These are phyloP conservation scores for Trachemys scripta DNA, from an alignment of 2,113 vertebrate genomes.

Conservation along the genomic window DNA sequence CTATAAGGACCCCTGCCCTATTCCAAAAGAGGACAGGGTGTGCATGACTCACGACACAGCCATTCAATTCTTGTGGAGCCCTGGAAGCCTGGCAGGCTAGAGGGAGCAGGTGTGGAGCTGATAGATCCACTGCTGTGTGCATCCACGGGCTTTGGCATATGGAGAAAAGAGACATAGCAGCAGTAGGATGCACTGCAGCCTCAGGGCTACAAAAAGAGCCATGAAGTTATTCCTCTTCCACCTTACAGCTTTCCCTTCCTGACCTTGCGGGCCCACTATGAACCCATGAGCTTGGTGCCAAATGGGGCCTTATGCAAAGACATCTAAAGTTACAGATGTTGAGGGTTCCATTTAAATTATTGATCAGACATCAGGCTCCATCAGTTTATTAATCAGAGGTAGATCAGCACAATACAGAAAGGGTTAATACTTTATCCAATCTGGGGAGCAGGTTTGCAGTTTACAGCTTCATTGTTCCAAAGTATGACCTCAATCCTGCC, in stretches of 20 bases:
- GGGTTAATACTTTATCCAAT: neutral
- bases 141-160: neutral
- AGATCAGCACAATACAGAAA: neutral
- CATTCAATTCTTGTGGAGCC: neutral
- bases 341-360: neutral
- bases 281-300: neutral
- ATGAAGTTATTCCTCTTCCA: neutral
- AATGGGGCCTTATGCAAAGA: neutral
- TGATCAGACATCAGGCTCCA: neutral
- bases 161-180: neutral
- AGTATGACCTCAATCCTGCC: neutral
- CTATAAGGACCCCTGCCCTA: no score
- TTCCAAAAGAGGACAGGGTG: no score
- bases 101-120: neutral
- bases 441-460: neutral
- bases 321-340: neutral
- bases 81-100: neutral
- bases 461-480: neutral
- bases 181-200: neutral
- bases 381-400: neutral
- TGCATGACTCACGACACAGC: no score
- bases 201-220: neutral
- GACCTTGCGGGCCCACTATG: neutral
- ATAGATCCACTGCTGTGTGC: neutral
- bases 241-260: neutral